Conservation (phyloP, 2,113 vertebrate genomes). For the Equus przewalskii region DNA sequence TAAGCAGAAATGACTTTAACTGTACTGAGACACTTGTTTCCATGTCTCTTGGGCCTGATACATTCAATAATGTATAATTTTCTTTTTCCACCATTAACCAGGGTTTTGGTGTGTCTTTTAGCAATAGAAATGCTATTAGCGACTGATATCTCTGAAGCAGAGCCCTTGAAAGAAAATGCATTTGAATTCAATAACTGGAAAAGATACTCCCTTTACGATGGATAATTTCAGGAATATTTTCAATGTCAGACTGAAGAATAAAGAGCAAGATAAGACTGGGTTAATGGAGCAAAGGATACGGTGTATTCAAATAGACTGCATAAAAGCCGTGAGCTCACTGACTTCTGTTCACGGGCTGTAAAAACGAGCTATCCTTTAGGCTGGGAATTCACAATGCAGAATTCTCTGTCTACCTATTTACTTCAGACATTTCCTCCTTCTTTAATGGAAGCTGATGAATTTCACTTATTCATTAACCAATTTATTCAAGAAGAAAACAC, state of each 20-base stretch:
- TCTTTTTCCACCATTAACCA: slow-evolving; percentile 45
- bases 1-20: background rate
- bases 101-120: slow-evolving; percentile 30
- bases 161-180: slow-evolving; percentile 39
- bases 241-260: slow-evolving; percentile 53
- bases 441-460: background rate
- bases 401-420: background rate
- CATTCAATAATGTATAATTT: background rate
- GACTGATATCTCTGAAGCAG: background rate
- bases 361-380: background rate
- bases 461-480: background rate
- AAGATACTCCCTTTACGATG: slow-evolving; percentile 12
- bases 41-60: background rate
- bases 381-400: background rate
- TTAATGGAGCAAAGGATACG: slow-evolving; percentile 32
- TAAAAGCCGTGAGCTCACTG: background rate
- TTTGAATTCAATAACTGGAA: slow-evolving; percentile 56
- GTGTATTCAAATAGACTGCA: background rate
- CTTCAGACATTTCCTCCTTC: background rate
- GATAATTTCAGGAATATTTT: slow-evolving; percentile 50
- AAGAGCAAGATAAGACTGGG: slow-evolving; percentile 31
- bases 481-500: background rate
- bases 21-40: background rate
- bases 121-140: slow-evolving; percentile 61
- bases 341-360: background rate